Conservation (phyloP, 2,888 invertebrate genomes). For the Melikaiella ostensackeni region DNA sequence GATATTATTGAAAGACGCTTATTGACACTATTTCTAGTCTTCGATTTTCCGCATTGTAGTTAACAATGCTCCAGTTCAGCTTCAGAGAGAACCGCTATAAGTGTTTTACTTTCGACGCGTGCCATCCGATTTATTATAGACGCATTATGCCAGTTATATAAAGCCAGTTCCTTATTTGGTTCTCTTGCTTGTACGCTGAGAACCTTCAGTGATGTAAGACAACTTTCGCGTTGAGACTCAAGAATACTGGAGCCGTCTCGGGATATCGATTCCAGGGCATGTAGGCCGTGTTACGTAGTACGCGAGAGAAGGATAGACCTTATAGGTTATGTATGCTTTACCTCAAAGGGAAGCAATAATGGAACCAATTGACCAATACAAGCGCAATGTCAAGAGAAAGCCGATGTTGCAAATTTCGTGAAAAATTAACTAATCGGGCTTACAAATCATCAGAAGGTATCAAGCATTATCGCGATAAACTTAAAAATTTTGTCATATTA, state of each 20-base stretch:
- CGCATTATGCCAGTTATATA: slow-evolving; percentile 2
- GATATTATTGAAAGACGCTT: background rate
- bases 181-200: slow-evolving; percentile 1
- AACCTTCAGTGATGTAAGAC: slow-evolving; percentile 49
- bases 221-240: slow-evolving; percentile 51
- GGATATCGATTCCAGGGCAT: slow-evolving; percentile 53
- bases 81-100: background rate
- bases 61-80: background rate
- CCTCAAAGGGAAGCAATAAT: slow-evolving; percentile 32
- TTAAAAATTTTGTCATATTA: background rate
- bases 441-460: background rate
- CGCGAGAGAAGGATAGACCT: slow-evolving; percentile 45
- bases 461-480: background rate
- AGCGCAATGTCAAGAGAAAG: slow-evolving; percentile 13
- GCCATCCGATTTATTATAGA: slow-evolving; percentile 14
- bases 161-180: slow-evolving; percentile 28
- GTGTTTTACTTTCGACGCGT: slow-evolving; percentile 12
- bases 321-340: slow-evolving; percentile 31
- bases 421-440: background rate
- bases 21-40: background rate
- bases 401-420: slow-evolving; percentile 1
- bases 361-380: slow-evolving; percentile 18
- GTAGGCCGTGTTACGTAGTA: slow-evolving; percentile 55
- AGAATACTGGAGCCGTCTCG: slow-evolving; percentile 53
- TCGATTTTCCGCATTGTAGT: background rate